These are phyloP conservation scores for Lipotes vexillifer DNA, from an alignment of 2,113 vertebrate species.

Conservation along the genomic window DNA sequence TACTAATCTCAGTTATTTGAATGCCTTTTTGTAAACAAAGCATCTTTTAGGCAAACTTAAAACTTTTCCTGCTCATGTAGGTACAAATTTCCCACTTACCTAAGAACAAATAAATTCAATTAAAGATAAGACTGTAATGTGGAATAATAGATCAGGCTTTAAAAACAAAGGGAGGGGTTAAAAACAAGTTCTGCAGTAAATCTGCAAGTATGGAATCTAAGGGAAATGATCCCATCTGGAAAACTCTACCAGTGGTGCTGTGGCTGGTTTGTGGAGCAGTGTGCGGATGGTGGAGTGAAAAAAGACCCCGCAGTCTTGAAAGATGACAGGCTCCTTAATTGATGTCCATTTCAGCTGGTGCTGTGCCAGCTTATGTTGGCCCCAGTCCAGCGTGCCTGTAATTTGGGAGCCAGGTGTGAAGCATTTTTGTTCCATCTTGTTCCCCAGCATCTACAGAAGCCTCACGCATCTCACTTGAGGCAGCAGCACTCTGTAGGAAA, in stretches of 20 bases:
- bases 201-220: slow-evolving; percentile 78
- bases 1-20: slow-evolving; percentile 42
- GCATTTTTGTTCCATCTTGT: slow-evolving; percentile 86
- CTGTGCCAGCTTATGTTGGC: slow-evolving; percentile 86
- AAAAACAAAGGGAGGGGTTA: slow-evolving; percentile 51
- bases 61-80: slow-evolving; percentile 62
- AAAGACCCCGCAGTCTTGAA: slow-evolving; percentile 79
- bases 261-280: slow-evolving; percentile 77
- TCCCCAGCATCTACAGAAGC: slow-evolving; percentile 83
- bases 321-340: slow-evolving; percentile 85
- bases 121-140: slow-evolving; percentile 73
- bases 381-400: slow-evolving; percentile 82
- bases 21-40: slow-evolving; percentile 55
- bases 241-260: slow-evolving; percentile 78
- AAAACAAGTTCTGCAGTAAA: slow-evolving; percentile 74
- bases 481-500: slow-evolving; percentile 81
- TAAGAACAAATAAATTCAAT: slow-evolving; percentile 67
- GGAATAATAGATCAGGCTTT: slow-evolving; percentile 76
- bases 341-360: slow-evolving; percentile 88
- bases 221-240: slow-evolving; percentile 84
- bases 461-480: slow-evolving; percentile 76
- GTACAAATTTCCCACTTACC: slow-evolving; percentile 46
- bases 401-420: slow-evolving; percentile 88
- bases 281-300: slow-evolving; percentile 69
- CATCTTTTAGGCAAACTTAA: slow-evolving; percentile 34